Evolutionary conservation across 2,888 invertebrate genomes (phyloP), one percentile per base, ranked within the genome.

Genomic region (Drosophila rubida): DNA sequence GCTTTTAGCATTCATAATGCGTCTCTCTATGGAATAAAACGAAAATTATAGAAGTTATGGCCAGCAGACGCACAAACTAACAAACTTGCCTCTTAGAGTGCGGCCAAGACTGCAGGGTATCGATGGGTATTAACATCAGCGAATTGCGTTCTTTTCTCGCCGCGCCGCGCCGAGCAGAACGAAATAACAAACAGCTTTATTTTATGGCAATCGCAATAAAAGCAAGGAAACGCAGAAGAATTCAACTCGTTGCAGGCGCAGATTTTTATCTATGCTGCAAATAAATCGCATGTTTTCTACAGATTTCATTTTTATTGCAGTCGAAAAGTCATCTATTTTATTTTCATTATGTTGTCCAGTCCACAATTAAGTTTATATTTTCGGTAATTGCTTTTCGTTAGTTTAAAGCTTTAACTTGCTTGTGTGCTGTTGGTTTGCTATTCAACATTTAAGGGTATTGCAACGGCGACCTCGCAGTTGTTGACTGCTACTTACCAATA

Each of bases 1-100:
- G 32, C 23, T 44, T 44, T 54, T 54, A 41, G 7, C 11, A 54
- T 44, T 44, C 13, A 54, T 39, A 39, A 39, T 19, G 51, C 11
- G 25, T 16, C 4, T 16, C 41, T 37, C 13, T 13, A 25, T 39
- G n/a, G 16, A 51, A 16, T 7, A n/a, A 16, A 51, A 8, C 16
- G 27, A 41, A 4, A 41, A 53, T 53, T 27, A 25, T 27, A 9
- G 4, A 53, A 42, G 27, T 13, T 42, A 22, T 22, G 19, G 13
- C 11, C 30, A 32, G 11, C 3, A 46, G n/a, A 46, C 14, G 5
- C 5, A 7, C 35, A 14, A 14, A 37, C 35, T 32, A 19, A 2
- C 11, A 8, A 7, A 44, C 13, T 44, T 44, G 8, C 23, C 44
- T 44, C n/a, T 23, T 42, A 22, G 22, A 22, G 22, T 6, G 25